Evolutionary conservation across 2,888 invertebrate genomes (phyloP).

Genomic region (Euplagia quadripunctaria): DNA sequence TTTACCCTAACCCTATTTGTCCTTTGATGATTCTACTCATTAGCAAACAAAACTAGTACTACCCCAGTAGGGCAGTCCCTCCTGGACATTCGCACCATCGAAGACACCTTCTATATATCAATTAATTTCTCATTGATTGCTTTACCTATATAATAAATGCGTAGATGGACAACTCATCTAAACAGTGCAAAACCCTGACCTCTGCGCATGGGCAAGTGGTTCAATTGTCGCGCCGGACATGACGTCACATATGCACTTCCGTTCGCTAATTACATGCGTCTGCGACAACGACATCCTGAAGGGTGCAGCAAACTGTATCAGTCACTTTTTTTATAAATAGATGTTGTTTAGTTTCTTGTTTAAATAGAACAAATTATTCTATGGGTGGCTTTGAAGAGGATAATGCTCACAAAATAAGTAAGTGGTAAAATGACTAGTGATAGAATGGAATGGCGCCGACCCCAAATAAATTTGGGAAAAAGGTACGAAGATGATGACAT

Average conservation of each 20-base stretch:
- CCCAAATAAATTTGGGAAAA: no score
- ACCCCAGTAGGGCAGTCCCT: no score
- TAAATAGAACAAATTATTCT: background rate
- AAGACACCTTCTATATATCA: background rate
- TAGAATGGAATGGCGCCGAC: no score
- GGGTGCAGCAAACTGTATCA: constrained; percentile 39
- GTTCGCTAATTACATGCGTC: constrained; percentile 73
- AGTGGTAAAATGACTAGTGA: no score
- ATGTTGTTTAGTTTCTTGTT: constrained; percentile 1
- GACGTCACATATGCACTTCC: constrained; percentile 79
- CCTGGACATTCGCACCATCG: no score
- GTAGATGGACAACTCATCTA: constrained; percentile 5
- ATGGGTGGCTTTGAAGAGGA: no score
- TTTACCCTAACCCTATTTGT: no score
- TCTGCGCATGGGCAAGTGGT: constrained; percentile 57
- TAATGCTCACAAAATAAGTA: no score
- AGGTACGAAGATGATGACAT: no score
- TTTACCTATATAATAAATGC: background rate
- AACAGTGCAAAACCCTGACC: constrained; percentile 70
- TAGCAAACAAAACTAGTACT: no score
- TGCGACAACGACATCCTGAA: constrained; percentile 62
- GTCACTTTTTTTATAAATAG: background rate
- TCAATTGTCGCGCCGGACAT: constrained; percentile 73
- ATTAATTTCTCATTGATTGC: background rate
- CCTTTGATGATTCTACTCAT: no score